Evolutionary conservation across 2,888 invertebrate species (phyloP).

Genomic region (Lottia scabra): DNA sequence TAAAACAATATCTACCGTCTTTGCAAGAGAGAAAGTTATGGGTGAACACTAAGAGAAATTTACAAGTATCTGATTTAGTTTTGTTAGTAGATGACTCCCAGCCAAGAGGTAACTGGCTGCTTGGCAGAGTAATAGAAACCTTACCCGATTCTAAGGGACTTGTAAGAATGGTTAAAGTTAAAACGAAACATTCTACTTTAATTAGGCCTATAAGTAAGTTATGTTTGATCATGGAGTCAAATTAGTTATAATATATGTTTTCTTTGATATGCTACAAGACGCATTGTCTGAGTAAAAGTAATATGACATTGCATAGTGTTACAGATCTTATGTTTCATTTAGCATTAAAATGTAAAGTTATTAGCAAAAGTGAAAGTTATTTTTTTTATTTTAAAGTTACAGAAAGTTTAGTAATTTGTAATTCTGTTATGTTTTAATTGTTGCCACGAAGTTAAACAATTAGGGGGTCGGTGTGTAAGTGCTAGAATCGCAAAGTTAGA

Average conservation of each 20-base stretch:
- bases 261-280: not conserved
- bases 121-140: not conserved
- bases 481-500: no score
- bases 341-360: no score
- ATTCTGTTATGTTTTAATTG: not conserved
- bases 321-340: no score
- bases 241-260: conserved; percentile 5
- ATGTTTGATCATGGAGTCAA: conserved; percentile 9
- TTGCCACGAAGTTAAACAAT: not conserved
- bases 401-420: no score
- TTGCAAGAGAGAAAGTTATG: conserved; percentile 25
- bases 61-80: conserved; percentile 8
- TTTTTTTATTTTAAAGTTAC: no score
- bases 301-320: no score
- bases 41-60: conserved; percentile 1
- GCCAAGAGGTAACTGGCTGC: conserved; percentile 6
- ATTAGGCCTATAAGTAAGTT: conserved; percentile 16
- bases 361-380: no score
- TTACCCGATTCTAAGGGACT: not conserved
- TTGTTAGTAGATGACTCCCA: conserved; percentile 10
- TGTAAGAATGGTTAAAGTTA: conserved; percentile 10
- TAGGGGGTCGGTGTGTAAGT: not conserved
- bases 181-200: conserved; percentile 4
- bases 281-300: no score
- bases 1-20: conserved; percentile 20